Evolutionary conservation across 2,797 vertebrate genomes (phyloP), one percentile per base, ranked within the genome.

Genomic region (Acanthurus leucopareius): DNA sequence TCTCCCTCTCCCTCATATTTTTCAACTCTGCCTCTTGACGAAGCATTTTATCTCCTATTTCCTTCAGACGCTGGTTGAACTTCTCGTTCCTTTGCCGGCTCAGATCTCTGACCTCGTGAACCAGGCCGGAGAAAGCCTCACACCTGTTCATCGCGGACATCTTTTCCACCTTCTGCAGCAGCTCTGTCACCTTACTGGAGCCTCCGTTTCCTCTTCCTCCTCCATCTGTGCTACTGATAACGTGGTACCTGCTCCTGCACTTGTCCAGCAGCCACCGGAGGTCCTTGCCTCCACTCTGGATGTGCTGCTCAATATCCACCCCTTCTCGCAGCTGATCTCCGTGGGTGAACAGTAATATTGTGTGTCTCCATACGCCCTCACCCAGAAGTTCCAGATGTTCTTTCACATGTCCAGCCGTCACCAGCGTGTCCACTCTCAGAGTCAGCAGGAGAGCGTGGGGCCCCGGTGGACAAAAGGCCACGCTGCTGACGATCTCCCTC

Each of bases 151-250:
- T 87, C 0, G 88, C 82, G 0, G 88, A 92, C 94, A 95, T 94
- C 79, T 88, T 94, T 64, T 95, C 95, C 47, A 95, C 91, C 74
- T 94, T 95, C 75, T 94, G 94, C 75, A 96, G 77, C 25, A 96
- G 91, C 56, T 88, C 87, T 0, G 86, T 89, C 67, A 94, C 89
- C 28, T 71, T 77, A 0, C 52, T 28, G 1, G 63, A 19, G 40
- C 69, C 58, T 75, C 51, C 1, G 0, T n/a, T 56, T 44, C 76
- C 87, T 65, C 53, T 57, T 69, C 66, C 75, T 79, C 69, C 73
- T 38, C 58, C 77, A 3, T 82, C 88, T 9, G 35, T 3, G 1
- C 86, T 87, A 76, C 91, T 91, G 10, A 96, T 70, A 14, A 94
- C 88, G 0, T 95, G 94, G 67, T 91, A 95, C 32, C 95, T 82